Evolutionary conservation across 1,140 invertebrate genomes (phyloP), one percentile per base, ranked within the genome.

Genomic region (Aphelenchoides avenae): DNA sequence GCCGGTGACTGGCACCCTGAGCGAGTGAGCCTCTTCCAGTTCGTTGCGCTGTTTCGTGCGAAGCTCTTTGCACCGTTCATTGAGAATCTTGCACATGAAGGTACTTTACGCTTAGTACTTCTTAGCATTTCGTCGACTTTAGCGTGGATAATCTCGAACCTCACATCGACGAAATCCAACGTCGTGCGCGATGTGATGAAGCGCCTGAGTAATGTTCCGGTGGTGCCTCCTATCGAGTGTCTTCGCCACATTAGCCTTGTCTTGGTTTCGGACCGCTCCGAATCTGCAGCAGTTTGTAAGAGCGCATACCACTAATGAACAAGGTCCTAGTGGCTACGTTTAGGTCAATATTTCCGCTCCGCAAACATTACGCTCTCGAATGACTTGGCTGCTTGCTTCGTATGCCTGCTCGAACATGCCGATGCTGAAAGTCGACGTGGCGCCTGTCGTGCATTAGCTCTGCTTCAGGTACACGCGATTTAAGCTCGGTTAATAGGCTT

Each of bases 181-280:
- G 30, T 41, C 11, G 34, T 68, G 36, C 31, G 53, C 27, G 52
- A 52, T 20, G 58, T 68, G 13, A 68, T 68, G 68, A 51, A 69
- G 31, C 57, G 66, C 11, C 56, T 68, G n/a, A 27, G 57, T 13
- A 51, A 66, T 31, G 68, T 68, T 31, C 66, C 66, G 13, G 49
- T 68, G 5, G 68, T 70, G 9, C 66, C 66, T 13, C 66, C 66
- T 44, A 24, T 68, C 9, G 66, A 68, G 47, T 67, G 68, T 18
- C 41, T 68, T 9, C 47, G 66, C 7, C 52, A 67, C 47, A 71
- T 68, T 48, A 48, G 22, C 39, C 46, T 29, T 27, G 29, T 5
- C 24, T 48, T 5, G 46, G 27, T 48, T 13, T 11, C 20, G 7
- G 1, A 1, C 34, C 36, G 20, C n/a, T 40, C 11, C 11, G 11